Base-by-base conservation (phyloP, 2,113 vertebrate genomes). In the Pituophis catenifer region DNA sequence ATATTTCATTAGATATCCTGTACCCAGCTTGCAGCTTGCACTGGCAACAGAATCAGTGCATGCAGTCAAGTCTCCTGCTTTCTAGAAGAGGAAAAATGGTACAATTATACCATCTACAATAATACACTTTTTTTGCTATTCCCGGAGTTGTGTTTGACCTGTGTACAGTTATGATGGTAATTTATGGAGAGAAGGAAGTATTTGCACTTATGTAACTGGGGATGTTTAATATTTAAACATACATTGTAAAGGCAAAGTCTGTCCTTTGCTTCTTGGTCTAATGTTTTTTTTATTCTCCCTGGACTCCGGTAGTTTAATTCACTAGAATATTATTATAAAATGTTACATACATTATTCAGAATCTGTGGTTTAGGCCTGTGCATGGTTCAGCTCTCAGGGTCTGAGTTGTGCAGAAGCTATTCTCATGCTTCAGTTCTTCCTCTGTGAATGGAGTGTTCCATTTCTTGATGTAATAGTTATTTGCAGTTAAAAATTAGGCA, bases 171-270 rank as follows among this genome's bases (percentile, higher is more conserved):
- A 8, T 33, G 19, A 81, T 54, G n/a, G 55, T 87, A 54, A 93
- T 90, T 90, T 93, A 90, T 54, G n/a, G 91, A 54, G n/a, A 86
- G 48, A 81, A 81, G 38, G 91, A 7, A n/a, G 38, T 44, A 87
- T 93, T 89, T 65, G 92, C 57, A 85, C 89, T 93, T 29, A 62
- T 44, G 75, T 65, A 90, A 93, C 29, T 86, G 89, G 92, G 55
- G 21, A 53, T 90, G 62, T 93, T 90, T 89, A 92, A 89, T 92
- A 92, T 92, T 93, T 90, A 62, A 93, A 54, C 21, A 13, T 24
- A 90, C 23, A 86, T 86, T 38, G 57, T 54, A 90, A 65, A 93
- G 89, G 55, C 38, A 86, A 85, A 7, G 44, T 53, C 48, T 90
- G 48, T 59, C 89, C 5, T 48, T 15, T 38, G 89, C n/a, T 44